phyloP scores from a whole-genome alignment of 2,888 invertebrate genomes.

The Tinea trinotella region DNA sequence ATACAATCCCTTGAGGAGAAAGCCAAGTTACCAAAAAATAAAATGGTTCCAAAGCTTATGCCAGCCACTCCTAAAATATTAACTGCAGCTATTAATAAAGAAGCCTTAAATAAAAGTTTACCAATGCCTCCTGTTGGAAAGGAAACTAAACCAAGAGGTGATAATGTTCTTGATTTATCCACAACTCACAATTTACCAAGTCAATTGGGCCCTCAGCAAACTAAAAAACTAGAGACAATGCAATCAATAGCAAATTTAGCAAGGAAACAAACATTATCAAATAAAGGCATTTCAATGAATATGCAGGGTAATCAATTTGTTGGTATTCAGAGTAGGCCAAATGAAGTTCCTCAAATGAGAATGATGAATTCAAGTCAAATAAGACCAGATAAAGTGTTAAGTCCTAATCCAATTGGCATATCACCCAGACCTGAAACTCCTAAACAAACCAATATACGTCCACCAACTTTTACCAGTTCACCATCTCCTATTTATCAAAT shows the following conservation, averaged over 20 bases:
- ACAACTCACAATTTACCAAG: slow-evolving; percentile 58
- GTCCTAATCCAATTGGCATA: slow-evolving; percentile 26
- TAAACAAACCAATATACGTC: slow-evolving; percentile 22
- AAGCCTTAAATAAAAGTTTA: slow-evolving; percentile 31
- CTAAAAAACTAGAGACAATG: slow-evolving; percentile 65
- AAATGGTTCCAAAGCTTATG: slow-evolving; percentile 59
- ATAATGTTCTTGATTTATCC: slow-evolving; percentile 60
- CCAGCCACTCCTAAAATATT: slow-evolving; percentile 56
- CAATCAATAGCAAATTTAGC: slow-evolving; percentile 67
- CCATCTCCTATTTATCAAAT: slow-evolving; percentile 41
- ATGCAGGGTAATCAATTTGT: slow-evolving; percentile 45
- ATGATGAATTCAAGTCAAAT: slow-evolving; percentile 44
- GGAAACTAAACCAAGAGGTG: slow-evolving; percentile 32
- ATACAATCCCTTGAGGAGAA: slow-evolving; percentile 64
- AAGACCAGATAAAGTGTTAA: slow-evolving; percentile 43
- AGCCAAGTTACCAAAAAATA: slow-evolving; percentile 54
- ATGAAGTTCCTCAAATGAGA: slow-evolving; percentile 41
- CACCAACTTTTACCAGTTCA: slow-evolving; percentile 25
- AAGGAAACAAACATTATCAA: slow-evolving; percentile 56
- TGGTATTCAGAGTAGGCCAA: slow-evolving; percentile 36
- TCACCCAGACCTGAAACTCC: slow-evolving; percentile 41
- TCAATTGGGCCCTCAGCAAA: slow-evolving; percentile 54
- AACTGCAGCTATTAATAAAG: slow-evolving; percentile 43
- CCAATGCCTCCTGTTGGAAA: slow-evolving; percentile 21
- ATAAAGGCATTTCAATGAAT: slow-evolving; percentile 40